Evolutionary conservation across 2,113 vertebrate species (phyloP).

Genomic region (Grus americana): DNA sequence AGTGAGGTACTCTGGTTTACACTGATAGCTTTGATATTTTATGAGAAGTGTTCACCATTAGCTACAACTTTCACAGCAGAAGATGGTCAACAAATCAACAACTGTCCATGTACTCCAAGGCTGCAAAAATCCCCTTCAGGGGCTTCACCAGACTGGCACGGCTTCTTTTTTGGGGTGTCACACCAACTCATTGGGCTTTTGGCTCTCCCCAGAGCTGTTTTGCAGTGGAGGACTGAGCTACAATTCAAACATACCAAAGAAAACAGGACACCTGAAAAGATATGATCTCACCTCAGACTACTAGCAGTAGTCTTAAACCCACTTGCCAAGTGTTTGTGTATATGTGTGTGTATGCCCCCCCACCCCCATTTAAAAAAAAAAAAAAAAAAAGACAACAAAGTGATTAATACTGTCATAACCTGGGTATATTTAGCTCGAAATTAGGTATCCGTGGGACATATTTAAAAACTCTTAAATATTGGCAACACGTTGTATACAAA

Average conservation of each 20-base stretch:
- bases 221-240: background rate
- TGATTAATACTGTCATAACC: background rate
- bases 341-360: background rate
- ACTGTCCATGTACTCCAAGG: background rate
- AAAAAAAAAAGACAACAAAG: background rate
- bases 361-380: background rate
- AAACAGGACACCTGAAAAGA: background rate
- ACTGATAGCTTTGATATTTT: background rate
- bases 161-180: background rate
- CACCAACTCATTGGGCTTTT: fast-evolving
- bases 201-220: background rate
- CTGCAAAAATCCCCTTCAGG: background rate
- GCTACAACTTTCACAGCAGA: background rate
- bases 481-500: background rate
- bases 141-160: fast-evolving
- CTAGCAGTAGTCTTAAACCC: background rate
- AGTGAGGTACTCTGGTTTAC: slow-evolving; percentile 28
- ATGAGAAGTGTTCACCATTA: background rate
- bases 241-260: background rate
- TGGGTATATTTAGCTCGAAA: background rate
- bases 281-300: background rate
- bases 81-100: background rate
- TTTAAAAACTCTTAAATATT: background rate
- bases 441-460: background rate
- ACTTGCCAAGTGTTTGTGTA: background rate